Evolutionary conservation across 2,113 vertebrate genomes (phyloP), one percentile per base, ranked within the genome.

Genomic region (Alexandromys fortis): DNA sequence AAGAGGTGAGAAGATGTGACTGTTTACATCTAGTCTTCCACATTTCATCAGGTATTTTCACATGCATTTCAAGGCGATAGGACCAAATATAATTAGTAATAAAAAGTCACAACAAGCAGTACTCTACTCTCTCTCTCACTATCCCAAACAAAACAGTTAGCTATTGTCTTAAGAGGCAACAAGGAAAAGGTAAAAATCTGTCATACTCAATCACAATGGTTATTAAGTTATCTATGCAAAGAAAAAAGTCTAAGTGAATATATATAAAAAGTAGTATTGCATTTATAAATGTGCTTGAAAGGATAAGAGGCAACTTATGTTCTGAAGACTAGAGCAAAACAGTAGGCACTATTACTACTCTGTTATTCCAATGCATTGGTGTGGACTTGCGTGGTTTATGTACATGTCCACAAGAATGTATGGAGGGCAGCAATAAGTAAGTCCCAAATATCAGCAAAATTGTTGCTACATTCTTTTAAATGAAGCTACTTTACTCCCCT

Each of bases 201-300:
- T 79, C 89, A 87, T 63, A 70, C 21, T 86, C 67, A 72, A 65
- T 55, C 45, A 88, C 86, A 63, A 12, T 72, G 70, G 92, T 89
- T 73, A 92, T 77, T 81, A 95, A 79, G 42, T 72, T 61, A 86
- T 61, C 24, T 30, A 91, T 82, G 45, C 65, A 92, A 94, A 91
- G 45, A 76, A 79, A 77, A 22, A 86, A 28, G 28, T 68, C 90
- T 52, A 94, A 86, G 93, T 47, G 49, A 88, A 94, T n/a, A 86
- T 26, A 87, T 33, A 67, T 33, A 67, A 94, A 67, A 94, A 92
- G 82, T 38, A 52, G 63, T 52, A 81, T 38, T 82, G 68, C 7
- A 73, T 65, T 42, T 78, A 91, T 16, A n/a, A 73, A 73, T n/a
- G 88, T 33, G 81, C n/a, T 49, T 94, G 45, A 42, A 93, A 89